Base-by-base conservation (phyloP, 2,113 vertebrate species). In the Brienomyrus brachyistius region DNA sequence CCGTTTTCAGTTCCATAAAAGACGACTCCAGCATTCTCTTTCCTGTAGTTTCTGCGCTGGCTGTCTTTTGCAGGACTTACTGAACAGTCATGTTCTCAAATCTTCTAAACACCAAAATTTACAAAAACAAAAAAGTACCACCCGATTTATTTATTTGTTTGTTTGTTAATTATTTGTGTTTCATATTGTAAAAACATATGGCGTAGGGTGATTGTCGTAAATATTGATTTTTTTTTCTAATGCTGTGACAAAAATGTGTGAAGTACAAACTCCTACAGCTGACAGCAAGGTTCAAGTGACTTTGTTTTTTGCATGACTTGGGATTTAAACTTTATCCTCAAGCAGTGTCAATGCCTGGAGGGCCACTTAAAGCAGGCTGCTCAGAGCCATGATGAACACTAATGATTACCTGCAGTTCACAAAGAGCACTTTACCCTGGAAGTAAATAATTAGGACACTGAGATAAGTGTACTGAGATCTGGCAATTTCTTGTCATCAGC, bases 391-490 rank as follows among this genome's bases (percentile, higher is more conserved):
- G 54, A 84, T 85, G 23, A 85, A 85, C 52, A 62, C 80, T 59
- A 84, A 89, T 27, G 40, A 31, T 23, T 40, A 43, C 21, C 31
- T 43, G 74, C 31, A 82, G 11, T 45, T 27, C 62, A 77, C 45
- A 52, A 51, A 54, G 48, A 56, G 88, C 80, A 82, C 51, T 51
- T 43, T 59, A 21, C n/a, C 77, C 40, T 47, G 40, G 51, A 54
- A 85, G 52, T 85, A 13, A 59, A 84, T 89, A 62, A 89, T 89
- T 89, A 66, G 52, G 54, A 59, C 89, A n/a, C 52, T 54, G 8
- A 8, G 35, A 77, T n/a, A 9, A 11, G 40, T 45, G 80, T 45
- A 52, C 23, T 27, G 52, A 83, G 77, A 48, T 85, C 77, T 17
- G 10, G 51, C 80, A 62, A 31, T 84, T 89, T 89, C 56, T 43